phyloP scores from a whole-genome alignment of 2,888 invertebrate genomes.

The Troides oblongomaculatus region DNA sequence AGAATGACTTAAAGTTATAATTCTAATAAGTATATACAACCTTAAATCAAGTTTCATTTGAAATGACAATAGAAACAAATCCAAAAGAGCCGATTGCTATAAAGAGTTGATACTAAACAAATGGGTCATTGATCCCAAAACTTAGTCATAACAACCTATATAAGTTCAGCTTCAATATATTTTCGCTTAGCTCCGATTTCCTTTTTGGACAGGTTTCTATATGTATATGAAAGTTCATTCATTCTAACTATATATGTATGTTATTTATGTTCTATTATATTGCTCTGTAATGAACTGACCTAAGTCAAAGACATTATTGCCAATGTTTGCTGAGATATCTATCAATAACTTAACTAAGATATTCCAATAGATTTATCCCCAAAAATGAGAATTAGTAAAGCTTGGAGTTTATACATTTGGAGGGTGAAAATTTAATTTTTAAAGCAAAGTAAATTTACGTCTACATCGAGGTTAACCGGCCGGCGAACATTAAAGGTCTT shows the following conservation, averaged over 20 bases:
- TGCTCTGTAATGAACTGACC: too few relatives aligned
- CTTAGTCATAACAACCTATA: background rate
- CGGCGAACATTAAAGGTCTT: conserved; percentile 8
- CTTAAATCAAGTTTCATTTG: background rate
- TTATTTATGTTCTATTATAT: too few relatives aligned
- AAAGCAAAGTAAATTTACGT: background rate
- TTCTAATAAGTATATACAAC: background rate
- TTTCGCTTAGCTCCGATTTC: too few relatives aligned
- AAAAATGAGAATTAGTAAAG: background rate
- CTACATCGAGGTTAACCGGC: conserved; percentile 6
- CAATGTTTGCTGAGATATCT: too few relatives aligned
- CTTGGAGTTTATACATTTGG: background rate
- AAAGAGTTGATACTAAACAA: background rate
- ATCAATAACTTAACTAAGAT: background rate
- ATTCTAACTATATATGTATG: too few relatives aligned
- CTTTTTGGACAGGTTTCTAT: too few relatives aligned
- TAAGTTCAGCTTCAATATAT: background rate
- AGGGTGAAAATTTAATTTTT: background rate
- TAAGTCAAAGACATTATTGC: too few relatives aligned
- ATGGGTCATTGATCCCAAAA: background rate
- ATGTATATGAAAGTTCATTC: too few relatives aligned
- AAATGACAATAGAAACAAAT: background rate
- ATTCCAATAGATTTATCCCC: background rate
- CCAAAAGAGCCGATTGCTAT: background rate
- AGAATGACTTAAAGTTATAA: background rate